Evolutionary conservation across 2,888 invertebrate species (phyloP).

Genomic region (Tholera decimalis): DNA sequence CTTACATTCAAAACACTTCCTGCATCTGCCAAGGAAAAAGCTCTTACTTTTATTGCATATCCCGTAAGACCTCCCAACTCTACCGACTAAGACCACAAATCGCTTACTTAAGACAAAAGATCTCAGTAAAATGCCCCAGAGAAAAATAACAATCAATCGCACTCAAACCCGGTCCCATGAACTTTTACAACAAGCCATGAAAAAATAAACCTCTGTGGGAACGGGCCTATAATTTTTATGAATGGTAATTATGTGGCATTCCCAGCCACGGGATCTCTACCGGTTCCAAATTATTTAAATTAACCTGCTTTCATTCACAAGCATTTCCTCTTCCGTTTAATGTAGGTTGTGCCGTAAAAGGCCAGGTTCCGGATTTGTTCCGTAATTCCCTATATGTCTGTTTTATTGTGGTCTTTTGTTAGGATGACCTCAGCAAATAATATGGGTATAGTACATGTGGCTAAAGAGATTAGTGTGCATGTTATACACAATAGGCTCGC

Average conservation of each 20-base stretch:
- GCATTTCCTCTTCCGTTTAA: conserved; percentile 60
- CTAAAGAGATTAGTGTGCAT: conserved; percentile 4
- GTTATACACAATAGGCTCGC: too few relatives aligned
- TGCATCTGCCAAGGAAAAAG: conserved; percentile 16
- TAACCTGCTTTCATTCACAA: conserved; percentile 61
- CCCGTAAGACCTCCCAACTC: conserved; percentile 4
- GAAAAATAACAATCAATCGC: conserved; percentile 36
- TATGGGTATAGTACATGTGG: neutral
- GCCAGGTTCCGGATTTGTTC: conserved; percentile 40
- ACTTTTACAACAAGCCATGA: conserved; percentile 48
- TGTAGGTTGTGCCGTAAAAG: conserved; percentile 54
- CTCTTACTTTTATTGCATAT: conserved; percentile 34
- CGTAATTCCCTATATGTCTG: conserved; percentile 33
- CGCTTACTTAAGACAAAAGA: conserved; percentile 31
- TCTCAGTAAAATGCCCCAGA: conserved; percentile 3
- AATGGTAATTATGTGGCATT: conserved; percentile 52
- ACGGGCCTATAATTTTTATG: conserved; percentile 48
- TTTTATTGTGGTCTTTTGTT: conserved; percentile 45
- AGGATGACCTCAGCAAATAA: neutral
- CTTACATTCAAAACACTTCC: neutral
- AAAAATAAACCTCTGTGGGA: conserved; percentile 21
- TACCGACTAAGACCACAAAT: conserved; percentile 7
- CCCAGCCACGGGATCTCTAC: conserved; percentile 25
- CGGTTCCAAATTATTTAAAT: conserved; percentile 62
- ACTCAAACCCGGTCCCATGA: conserved; percentile 13